Conservation (phyloP, 2,797 vertebrate species). For the Chrosomus eos region DNA sequence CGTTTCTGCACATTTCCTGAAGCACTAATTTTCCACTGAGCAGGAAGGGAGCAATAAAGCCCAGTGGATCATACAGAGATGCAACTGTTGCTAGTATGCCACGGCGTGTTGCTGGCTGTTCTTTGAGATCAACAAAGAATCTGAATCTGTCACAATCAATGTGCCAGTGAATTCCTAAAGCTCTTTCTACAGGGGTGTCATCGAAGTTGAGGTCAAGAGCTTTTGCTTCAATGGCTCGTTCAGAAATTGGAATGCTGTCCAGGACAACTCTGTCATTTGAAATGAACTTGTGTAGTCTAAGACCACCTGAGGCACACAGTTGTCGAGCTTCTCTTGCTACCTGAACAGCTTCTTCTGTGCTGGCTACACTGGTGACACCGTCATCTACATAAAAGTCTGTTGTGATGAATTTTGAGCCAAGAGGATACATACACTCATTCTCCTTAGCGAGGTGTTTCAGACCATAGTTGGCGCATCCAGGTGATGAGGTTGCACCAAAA, state of each 20-base stretch:
- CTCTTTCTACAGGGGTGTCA: background rate
- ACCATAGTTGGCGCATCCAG: background rate
- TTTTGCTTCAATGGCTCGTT: background rate
- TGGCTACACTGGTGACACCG: background rate
- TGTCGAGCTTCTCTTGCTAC: background rate
- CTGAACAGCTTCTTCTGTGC: background rate
- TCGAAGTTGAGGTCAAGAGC: background rate
- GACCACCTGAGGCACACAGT: background rate
- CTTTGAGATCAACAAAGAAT: background rate
- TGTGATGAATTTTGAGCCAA: background rate
- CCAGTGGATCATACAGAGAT: slow-evolving; percentile 16
- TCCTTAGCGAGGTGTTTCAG: background rate
- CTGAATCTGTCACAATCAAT: slow-evolving; percentile 10
- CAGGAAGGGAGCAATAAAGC: background rate
- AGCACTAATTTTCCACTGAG: slow-evolving; percentile 21
- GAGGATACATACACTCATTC: background rate
- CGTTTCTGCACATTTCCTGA: background rate
- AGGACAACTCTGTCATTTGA: slow-evolving; percentile 1
- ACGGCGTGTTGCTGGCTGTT: background rate
- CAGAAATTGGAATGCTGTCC: background rate
- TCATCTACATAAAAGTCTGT: background rate
- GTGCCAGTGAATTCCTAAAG: slow-evolving; percentile 11
- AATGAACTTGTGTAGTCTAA: background rate
- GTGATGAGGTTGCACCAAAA: background rate
- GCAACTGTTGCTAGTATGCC: slow-evolving; percentile 23